Percentiles rank a stretch among this genome's conserved stretches.
Evolutionary conservation across 2,797 vertebrate genomes (phyloP).

Genomic region (Argentina silus): DNA sequence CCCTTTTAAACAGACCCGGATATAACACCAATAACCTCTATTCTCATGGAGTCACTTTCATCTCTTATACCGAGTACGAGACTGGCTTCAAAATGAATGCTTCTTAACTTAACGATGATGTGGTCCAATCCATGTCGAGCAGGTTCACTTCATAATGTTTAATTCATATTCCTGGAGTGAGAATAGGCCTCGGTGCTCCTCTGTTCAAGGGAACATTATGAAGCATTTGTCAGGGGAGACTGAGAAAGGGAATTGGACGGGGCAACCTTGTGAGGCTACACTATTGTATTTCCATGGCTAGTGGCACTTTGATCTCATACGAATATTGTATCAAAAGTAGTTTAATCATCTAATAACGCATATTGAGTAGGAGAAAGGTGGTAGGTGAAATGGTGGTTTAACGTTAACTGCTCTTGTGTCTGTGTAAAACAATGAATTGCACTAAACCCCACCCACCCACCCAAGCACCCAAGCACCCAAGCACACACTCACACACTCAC

Average conservation of each 20-base stretch:
- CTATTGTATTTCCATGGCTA: slow-evolving; percentile 34
- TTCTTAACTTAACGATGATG: background rate
- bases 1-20: background rate
- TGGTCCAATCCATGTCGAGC: slow-evolving; percentile 16
- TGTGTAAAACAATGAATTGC: too few species aligned
- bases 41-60: background rate
- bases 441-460: background rate
- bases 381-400: too few species aligned
- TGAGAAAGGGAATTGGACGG: slow-evolving; percentile 40
- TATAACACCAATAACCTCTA: background rate
- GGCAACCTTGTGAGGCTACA: slow-evolving; percentile 46
- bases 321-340: too few species aligned
- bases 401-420: too few species aligned
- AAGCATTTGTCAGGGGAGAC: slow-evolving; percentile 26
- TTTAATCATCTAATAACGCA: slow-evolving; percentile 5
- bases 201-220: slow-evolving; percentile 34
- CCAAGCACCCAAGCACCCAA: too few species aligned
- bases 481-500: slow-evolving; percentile 8
- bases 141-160: slow-evolving; percentile 16
- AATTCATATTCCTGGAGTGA: slow-evolving; percentile 28
- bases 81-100: slow-evolving; percentile 10
- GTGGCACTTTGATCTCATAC: too few species aligned
- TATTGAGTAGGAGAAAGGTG: too few species aligned
- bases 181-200: slow-evolving; percentile 16
- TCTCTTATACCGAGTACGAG: slow-evolving; percentile 2